These are phyloP conservation scores for Tanytarsus gracilentus DNA, from an alignment of 2,888 invertebrate genomes.

Conservation along the genomic window DNA sequence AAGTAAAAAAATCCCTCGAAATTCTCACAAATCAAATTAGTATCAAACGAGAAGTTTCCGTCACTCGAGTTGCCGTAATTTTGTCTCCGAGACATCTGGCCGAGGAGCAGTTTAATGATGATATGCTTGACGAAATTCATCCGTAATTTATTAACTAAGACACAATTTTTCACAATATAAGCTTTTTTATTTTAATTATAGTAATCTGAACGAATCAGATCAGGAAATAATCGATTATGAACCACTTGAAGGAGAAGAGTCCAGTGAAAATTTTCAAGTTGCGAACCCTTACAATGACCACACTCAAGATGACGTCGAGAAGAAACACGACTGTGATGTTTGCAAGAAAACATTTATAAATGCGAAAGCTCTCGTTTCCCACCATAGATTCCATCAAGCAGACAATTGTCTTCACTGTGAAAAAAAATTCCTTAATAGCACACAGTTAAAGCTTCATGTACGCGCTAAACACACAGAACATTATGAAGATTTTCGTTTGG, in stretches of 20 bases:
- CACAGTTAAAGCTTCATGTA: too few relatives aligned
- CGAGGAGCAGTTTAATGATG: too few relatives aligned
- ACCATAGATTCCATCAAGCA: not conserved
- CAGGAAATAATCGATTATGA: conserved; percentile 4
- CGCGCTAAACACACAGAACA: too few relatives aligned
- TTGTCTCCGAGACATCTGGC: too few relatives aligned
- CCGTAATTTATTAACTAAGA: not conserved
- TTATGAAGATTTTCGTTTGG: not conserved
- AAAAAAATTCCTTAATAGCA: not conserved
- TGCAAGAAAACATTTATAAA: not conserved
- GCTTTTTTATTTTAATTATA: not conserved
- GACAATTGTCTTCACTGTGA: not conserved
- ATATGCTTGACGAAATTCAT: conserved; percentile 1
- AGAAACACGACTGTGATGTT: not conserved
- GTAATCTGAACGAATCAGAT: not conserved
- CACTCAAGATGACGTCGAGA: not conserved
- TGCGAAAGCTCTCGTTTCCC: not conserved
- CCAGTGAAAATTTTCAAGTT: not conserved
- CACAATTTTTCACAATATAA: not conserved
- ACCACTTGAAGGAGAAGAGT: not conserved
- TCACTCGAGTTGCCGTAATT: too few relatives aligned
- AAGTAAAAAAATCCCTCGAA: not conserved
- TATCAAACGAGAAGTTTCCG: not conserved
- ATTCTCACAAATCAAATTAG: not conserved
- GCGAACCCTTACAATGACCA: not conserved